Conservation (phyloP, 2,888 invertebrate species). For the Plebejus argus region DNA sequence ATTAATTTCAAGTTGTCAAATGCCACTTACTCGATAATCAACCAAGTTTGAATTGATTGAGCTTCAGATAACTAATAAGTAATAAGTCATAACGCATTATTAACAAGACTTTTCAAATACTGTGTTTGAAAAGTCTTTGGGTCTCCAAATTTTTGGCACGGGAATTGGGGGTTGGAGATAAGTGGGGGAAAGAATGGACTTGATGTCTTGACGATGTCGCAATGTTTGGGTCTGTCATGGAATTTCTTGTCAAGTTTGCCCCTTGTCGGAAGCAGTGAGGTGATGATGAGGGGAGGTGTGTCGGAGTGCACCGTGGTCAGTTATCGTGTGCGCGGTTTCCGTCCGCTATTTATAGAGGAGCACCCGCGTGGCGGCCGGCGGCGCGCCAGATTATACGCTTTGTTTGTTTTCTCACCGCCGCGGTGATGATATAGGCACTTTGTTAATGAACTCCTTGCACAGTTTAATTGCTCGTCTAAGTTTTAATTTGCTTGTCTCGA, state of each 20-base stretch:
- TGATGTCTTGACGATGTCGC: too few species aligned
- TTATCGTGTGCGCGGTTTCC: neutral
- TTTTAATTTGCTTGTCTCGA: neutral
- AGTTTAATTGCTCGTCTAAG: neutral
- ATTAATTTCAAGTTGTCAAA: neutral
- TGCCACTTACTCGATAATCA: neutral
- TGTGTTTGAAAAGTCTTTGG: too few species aligned
- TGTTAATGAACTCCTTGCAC: neutral
- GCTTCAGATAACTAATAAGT: neutral
- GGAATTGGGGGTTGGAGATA: too few species aligned
- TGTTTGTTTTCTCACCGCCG: neutral
- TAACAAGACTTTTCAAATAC: neutral
- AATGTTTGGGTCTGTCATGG: too few species aligned
- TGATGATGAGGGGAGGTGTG: neutral
- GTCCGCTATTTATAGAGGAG: neutral
- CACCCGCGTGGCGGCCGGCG: neutral
- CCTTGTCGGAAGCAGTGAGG: too few species aligned
- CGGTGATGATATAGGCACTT: neutral
- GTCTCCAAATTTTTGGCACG: too few species aligned
- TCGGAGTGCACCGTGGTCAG: neutral
- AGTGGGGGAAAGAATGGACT: too few species aligned
- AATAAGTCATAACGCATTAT: neutral
- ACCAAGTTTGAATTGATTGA: neutral
- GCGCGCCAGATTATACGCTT: neutral
- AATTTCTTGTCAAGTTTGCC: too few species aligned